phyloP scores from a whole-genome alignment of 1,140 invertebrate species.

The Prorops nasuta region DNA sequence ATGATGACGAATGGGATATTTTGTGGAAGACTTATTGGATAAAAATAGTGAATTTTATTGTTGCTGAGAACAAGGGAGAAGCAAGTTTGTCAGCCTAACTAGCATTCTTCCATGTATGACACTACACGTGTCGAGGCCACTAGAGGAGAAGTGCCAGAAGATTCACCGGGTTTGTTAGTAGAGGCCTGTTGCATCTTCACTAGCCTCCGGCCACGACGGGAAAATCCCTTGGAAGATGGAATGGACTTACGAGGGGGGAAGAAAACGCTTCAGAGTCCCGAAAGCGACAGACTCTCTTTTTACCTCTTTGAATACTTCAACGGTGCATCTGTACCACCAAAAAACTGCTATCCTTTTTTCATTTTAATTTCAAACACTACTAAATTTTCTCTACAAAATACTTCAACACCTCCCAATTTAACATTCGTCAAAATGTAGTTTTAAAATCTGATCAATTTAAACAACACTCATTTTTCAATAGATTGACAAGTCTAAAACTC shows the following conservation, averaged over 20 bases:
- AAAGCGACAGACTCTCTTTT: constrained; percentile 20
- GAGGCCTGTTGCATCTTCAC: constrained; percentile 51
- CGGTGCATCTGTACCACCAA: constrained; percentile 4
- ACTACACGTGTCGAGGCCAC: constrained; percentile 50
- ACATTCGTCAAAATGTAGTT: no score
- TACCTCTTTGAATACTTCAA: constrained; percentile 17
- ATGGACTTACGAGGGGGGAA: constrained; percentile 4
- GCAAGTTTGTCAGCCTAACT: constrained; percentile 34
- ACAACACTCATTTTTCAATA: no score
- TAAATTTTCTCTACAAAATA: no score
- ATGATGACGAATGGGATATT: no score
- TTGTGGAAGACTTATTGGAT: no score
- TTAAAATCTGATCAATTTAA: no score
- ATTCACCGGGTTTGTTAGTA: constrained; percentile 51
- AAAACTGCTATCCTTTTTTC: background rate
- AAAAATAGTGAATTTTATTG: no score
- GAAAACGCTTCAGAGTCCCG: constrained; percentile 22
- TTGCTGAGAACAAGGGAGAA: constrained; percentile 21
- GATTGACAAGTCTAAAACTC: no score
- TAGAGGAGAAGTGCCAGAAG: constrained; percentile 46
- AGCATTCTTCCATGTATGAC: constrained; percentile 51
- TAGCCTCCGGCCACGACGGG: constrained; percentile 42
- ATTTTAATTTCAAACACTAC: no score
- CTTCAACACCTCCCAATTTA: no score
- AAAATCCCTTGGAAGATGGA: constrained; percentile 29